These are phyloP conservation scores for Harpagifer antarcticus DNA, from an alignment of 2,797 vertebrate species.

Conservation along the genomic window DNA sequence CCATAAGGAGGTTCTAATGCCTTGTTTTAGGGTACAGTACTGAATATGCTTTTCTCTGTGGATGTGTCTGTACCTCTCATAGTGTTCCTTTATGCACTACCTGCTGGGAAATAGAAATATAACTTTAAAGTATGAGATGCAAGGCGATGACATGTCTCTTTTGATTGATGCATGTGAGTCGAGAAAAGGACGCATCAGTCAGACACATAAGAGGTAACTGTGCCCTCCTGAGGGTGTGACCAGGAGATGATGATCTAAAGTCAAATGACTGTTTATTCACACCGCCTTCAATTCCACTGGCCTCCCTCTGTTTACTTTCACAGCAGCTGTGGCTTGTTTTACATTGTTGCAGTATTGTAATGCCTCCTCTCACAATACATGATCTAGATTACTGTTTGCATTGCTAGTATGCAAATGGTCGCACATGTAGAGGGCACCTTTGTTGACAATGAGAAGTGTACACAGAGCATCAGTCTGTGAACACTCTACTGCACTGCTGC, in stretches of 20 bases:
- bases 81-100: no score
- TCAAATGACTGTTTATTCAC: conserved; percentile 35
- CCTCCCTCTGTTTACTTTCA: conserved; percentile 39
- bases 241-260: conserved; percentile 15
- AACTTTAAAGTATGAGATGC: background rate
- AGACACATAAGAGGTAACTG: conserved; percentile 53
- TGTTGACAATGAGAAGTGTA: conserved; percentile 1
- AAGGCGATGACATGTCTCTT: background rate
- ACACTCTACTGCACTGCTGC: background rate
- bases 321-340: conserved; percentile 21
- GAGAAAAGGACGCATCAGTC: conserved; percentile 31
- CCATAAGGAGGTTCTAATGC: no score
- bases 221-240: conserved; percentile 40
- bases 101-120: no score
- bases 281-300: conserved; percentile 23
- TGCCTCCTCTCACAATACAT: conserved; percentile 6
- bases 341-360: background rate
- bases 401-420: conserved; percentile 3
- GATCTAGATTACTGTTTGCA: conserved; percentile 18
- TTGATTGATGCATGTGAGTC: no score
- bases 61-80: no score
- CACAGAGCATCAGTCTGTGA: background rate
- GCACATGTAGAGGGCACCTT: conserved; percentile 1
- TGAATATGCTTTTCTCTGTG: no score
- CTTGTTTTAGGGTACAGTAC: no score